Base-by-base conservation (phyloP, 2,797 vertebrate species). In the Esox masquinongy region DNA sequence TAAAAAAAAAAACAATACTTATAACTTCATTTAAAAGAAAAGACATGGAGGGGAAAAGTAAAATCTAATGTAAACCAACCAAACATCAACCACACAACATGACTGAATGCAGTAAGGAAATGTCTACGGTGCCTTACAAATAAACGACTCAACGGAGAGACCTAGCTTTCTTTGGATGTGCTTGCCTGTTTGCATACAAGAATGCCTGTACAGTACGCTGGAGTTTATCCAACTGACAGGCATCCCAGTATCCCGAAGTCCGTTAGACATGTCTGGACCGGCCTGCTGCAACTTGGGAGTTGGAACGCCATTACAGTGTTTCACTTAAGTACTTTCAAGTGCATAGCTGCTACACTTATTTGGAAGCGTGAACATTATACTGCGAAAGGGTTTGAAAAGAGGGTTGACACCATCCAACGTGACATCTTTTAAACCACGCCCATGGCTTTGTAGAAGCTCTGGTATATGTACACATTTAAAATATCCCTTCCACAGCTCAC, bases 81-180 rank as follows among this genome's bases (percentile, higher is more conserved):
- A 90, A 91, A 88, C 61, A 89, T 93, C 92, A 92, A 93, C 87
- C 92, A 85, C 87, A 81, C 72, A 56, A 81, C 72, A 56, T 56
- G 53, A 56, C 53, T 82, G 84, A 92, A 94, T 89, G 93, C 93
- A 91, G 94, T 94, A 95, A 95, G 94, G 94, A 94, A 94, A 92
- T 92, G 92, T 93, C 93, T 95, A 92, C 93, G 93, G 94, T 95
- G 94, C 94, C 94, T 95, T 95, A 94, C 94, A 93, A 95, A 95
- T 95, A 94, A 94, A 95, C 90, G 90, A 93, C 69, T 88, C 92
- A 92, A 92, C 92, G 91, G 92, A 93, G 86, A 90, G 77, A 74
- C 80, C 24, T 71, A 12, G 5, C 12, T 67, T 29, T 50, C 63
- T 64, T 31, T 53, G n/a, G 70, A 26, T 76, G 56, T 67, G 24